These are phyloP conservation scores for Andrena minutula DNA, from an alignment of 2,888 invertebrate species.

Conservation along the genomic window DNA sequence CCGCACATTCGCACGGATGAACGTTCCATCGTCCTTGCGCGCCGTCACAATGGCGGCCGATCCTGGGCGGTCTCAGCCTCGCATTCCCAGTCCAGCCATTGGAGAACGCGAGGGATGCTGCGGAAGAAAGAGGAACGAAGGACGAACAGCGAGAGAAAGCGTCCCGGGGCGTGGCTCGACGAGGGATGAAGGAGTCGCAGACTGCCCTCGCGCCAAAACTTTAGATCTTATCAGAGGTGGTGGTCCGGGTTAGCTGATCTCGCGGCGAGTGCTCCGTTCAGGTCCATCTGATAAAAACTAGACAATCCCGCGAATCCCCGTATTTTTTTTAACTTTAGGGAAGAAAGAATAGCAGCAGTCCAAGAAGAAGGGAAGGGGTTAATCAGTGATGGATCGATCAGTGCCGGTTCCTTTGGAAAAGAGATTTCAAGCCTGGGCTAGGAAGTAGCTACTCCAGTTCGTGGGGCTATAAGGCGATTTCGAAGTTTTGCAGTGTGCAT, in stretches of 20 bases:
- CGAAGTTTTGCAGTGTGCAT: too few relatives aligned
- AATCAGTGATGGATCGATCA: too few relatives aligned
- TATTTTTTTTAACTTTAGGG: background rate
- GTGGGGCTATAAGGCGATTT: too few relatives aligned
- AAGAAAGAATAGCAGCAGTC: background rate
- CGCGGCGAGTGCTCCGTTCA: conserved; percentile 38
- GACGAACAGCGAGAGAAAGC: conserved; percentile 28
- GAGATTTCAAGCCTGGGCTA: too few relatives aligned
- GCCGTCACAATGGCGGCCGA: conserved; percentile 62
- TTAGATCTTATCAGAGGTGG: conserved; percentile 63
- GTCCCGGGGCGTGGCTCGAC: conserved; percentile 56
- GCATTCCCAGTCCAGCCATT: conserved; percentile 62
- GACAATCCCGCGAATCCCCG: background rate
- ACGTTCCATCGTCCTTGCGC: conserved; percentile 5
- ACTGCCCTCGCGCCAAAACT: conserved; percentile 29
- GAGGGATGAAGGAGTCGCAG: conserved; percentile 41
- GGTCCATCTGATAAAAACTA: background rate
- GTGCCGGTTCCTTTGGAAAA: too few relatives aligned
- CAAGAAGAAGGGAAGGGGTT: too few relatives aligned
- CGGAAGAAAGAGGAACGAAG: conserved; percentile 32
- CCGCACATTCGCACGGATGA: conserved; percentile 6
- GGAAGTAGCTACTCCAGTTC: too few relatives aligned
- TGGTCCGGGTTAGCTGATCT: conserved; percentile 22
- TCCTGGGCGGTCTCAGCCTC: conserved; percentile 54
- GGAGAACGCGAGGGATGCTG: conserved; percentile 62